Evolutionary conservation across 2,888 invertebrate genomes (phyloP).

Genomic region (Drosophila imparisetae): DNA sequence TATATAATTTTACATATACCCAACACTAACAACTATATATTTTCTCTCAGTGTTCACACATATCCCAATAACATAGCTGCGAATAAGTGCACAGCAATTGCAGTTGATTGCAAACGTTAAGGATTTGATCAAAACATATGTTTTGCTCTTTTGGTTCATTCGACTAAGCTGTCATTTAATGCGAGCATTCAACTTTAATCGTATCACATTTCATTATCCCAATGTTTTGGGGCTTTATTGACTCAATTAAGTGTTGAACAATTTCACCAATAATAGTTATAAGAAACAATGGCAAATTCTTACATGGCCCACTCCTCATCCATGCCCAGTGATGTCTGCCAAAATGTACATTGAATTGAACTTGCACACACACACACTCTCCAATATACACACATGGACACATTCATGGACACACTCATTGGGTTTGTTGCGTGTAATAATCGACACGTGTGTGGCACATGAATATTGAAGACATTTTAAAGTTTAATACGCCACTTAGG

Average conservation of each 20-base stretch:
- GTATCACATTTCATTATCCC: constrained; percentile 50
- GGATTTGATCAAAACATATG: not conserved
- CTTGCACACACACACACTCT: constrained; percentile 37
- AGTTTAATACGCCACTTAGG: constrained; percentile 79
- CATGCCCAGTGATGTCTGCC: constrained; percentile 45
- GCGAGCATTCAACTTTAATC: constrained; percentile 37
- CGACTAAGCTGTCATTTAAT: constrained; percentile 47
- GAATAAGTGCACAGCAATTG: not conserved
- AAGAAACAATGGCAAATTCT: constrained; percentile 61
- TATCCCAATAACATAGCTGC: not conserved
- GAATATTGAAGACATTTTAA: constrained; percentile 81
- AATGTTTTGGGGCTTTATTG: constrained; percentile 58
- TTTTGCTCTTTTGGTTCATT: not conserved
- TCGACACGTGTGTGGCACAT: constrained; percentile 74
- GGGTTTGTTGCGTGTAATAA: constrained; percentile 70
- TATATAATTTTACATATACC: not conserved
- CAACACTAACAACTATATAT: not conserved
- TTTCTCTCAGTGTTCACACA: not conserved
- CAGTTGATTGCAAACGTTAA: not conserved
- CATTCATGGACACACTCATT: constrained; percentile 1
- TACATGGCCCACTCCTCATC: not conserved
- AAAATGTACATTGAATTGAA: constrained; percentile 67
- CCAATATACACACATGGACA: constrained; percentile 4
- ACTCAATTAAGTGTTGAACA: constrained; percentile 68
- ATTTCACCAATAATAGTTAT: constrained; percentile 45